Base-by-base conservation (phyloP, 2,797 vertebrate species). In the Phylloscopus collybita region DNA sequence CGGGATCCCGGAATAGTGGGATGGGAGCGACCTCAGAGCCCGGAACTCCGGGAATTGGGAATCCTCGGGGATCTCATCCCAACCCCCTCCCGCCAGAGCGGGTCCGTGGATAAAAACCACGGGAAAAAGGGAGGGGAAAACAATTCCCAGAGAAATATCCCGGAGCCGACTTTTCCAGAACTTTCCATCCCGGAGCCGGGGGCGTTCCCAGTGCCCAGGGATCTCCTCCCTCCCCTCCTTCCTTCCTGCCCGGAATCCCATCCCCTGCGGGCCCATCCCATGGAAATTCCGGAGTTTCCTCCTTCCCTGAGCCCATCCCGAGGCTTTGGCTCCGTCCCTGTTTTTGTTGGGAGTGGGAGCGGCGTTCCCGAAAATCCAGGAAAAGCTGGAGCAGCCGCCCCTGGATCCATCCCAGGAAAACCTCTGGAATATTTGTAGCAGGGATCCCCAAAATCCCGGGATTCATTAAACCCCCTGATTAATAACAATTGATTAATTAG, bases 221-320 rank as follows among this genome's bases (percentile, higher is more conserved):
- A 47, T 47, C 83, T 30, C 42, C 84, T 49, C 54, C 72, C 61
- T 74, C 72, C 96, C 50, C 74, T 95, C 98, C 98, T 97, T 96
- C 98, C 98, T 97, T 96, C 97, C 97, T 95, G 57, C 80, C 90
- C 69, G 95, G 97, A 97, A 96, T 34, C 34, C 34, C 38, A 38
- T 38, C 38, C 38, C 92, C 91, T 97, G 96, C 3, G 36, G 94
- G 81, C 96, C 97, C 92, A 86, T 92, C 96, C 95, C 92, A 96
- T 94, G 97, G 98, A 97, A 97, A 97, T 90, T 61, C 95, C 97
- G 88, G 97, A 96, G 97, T 90, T 98, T 98, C 97, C 97, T 98
- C 96, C 97, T 96, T 95, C 93, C 96, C 86, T 79, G 96, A 83
- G 95, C 16, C 1, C 32, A 61, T n/a, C 13, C 73, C 3, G 1